Conservation (phyloP, 2,888 invertebrate species). For the Diarsia rubi region DNA sequence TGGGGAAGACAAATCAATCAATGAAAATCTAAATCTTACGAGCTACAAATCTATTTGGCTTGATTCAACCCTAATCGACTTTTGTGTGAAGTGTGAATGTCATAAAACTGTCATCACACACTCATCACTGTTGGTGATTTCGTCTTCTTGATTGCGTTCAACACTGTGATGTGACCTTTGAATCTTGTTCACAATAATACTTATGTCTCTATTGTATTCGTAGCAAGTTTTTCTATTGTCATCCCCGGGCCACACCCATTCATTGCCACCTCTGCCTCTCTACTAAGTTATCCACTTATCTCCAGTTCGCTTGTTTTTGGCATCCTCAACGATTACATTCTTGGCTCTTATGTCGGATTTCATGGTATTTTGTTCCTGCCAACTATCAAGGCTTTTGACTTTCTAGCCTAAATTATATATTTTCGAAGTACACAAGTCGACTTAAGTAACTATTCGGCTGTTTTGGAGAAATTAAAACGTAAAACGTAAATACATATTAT, state of each 20-base stretch:
- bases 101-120: no score
- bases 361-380: conserved; percentile 27
- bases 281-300: conserved; percentile 43
- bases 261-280: conserved; percentile 8
- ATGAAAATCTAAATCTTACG: neutral
- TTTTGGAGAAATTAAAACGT: conserved; percentile 1
- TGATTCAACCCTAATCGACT: neutral
- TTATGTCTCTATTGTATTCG: neutral
- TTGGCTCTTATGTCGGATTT: conserved; percentile 29
- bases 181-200: neutral
- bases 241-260: neutral
- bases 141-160: neutral
- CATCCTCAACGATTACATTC: conserved; percentile 30
- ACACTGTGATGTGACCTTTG: neutral
- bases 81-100: neutral
- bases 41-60: neutral
- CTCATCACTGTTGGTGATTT: neutral
- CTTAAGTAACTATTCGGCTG: neutral
- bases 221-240: neutral
- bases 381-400: conserved; percentile 15
- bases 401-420: neutral
- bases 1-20: neutral
- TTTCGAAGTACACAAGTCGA: neutral
- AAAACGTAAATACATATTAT: neutral
- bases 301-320: conserved; percentile 43